Percentiles rank a stretch among this genome's conserved stretches.
Evolutionary conservation across 2,797 vertebrate species (phyloP).

Genomic region (Sphenopsis melanotis): DNA sequence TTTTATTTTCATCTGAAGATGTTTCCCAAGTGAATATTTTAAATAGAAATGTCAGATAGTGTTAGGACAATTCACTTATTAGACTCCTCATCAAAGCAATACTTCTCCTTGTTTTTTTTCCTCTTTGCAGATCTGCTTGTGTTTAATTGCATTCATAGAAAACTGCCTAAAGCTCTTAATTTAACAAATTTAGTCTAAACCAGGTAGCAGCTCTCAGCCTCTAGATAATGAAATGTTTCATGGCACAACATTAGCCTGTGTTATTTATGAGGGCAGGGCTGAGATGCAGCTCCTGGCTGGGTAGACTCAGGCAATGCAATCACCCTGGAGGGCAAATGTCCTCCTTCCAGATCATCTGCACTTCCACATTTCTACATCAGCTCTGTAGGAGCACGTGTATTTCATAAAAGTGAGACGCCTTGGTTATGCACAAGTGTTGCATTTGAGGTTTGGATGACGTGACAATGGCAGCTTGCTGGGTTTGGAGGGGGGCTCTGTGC

Average conservation of each 20-base stretch:
- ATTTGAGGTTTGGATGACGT: background rate
- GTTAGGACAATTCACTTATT: background rate
- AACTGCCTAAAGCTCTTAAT: background rate
- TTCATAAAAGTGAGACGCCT: background rate
- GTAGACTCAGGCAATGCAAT: background rate
- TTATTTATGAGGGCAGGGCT: background rate
- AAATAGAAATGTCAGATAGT: background rate
- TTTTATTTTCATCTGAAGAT: background rate
- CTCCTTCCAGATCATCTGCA: background rate
- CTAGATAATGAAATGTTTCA: background rate
- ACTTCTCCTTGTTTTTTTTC: background rate
- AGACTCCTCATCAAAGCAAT: background rate
- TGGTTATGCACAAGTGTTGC: background rate
- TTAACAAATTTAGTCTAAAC: background rate
- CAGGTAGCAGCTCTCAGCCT: background rate
- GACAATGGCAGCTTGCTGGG: background rate
- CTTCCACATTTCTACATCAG: background rate
- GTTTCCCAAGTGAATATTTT: background rate
- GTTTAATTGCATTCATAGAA: background rate
- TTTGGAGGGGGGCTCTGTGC: background rate
- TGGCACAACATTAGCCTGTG: background rate
- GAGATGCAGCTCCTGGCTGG: background rate
- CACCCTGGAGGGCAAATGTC: background rate
- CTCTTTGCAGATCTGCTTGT: background rate
- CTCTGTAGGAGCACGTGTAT: background rate